Conservation (phyloP, 2,888 invertebrate genomes). For the Drosophila formosana region DNA sequence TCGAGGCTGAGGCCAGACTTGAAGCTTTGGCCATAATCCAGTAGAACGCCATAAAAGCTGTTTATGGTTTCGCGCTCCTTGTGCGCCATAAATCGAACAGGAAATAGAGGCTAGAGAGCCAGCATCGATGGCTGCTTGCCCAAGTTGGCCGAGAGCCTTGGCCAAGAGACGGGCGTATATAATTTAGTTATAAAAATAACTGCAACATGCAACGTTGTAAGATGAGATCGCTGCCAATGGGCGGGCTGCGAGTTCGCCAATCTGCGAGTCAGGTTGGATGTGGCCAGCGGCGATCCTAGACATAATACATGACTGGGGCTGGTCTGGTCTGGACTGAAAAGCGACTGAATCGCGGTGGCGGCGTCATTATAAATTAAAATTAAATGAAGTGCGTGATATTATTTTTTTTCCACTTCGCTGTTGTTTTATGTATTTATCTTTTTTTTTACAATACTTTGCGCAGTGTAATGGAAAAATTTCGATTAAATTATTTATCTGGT, state of each 20-base stretch:
- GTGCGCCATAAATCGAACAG: slow-evolving; percentile 80
- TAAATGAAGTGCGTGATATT: slow-evolving; percentile 78
- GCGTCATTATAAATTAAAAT: slow-evolving; percentile 80
- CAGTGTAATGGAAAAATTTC: slow-evolving; percentile 69
- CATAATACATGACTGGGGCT: slow-evolving; percentile 51
- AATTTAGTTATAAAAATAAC: slow-evolving; percentile 85
- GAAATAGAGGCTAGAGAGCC: slow-evolving; percentile 53
- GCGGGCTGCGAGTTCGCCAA: slow-evolving; percentile 30
- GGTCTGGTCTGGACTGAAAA: not conserved
- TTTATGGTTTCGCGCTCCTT: slow-evolving; percentile 84
- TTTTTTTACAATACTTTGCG: slow-evolving; percentile 23
- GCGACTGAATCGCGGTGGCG: slow-evolving; percentile 28
- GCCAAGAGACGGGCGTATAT: slow-evolving; percentile 70
- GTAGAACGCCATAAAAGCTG: slow-evolving; percentile 84
- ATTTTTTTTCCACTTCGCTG: slow-evolving; percentile 17
- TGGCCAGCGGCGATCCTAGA: slow-evolving; percentile 44
- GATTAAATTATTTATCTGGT: slow-evolving; percentile 80
- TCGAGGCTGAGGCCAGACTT: slow-evolving; percentile 28
- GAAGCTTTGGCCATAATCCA: slow-evolving; percentile 73
- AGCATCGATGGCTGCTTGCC: slow-evolving; percentile 9
- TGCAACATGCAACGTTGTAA: slow-evolving; percentile 72
- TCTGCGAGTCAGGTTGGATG: slow-evolving; percentile 18
- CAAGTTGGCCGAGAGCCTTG: slow-evolving; percentile 13
- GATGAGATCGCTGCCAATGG: slow-evolving; percentile 71
- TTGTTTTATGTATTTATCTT: slow-evolving; percentile 3